Evolutionary conservation across 2,888 invertebrate genomes (phyloP).

Genomic region (Cabera pusaria): DNA sequence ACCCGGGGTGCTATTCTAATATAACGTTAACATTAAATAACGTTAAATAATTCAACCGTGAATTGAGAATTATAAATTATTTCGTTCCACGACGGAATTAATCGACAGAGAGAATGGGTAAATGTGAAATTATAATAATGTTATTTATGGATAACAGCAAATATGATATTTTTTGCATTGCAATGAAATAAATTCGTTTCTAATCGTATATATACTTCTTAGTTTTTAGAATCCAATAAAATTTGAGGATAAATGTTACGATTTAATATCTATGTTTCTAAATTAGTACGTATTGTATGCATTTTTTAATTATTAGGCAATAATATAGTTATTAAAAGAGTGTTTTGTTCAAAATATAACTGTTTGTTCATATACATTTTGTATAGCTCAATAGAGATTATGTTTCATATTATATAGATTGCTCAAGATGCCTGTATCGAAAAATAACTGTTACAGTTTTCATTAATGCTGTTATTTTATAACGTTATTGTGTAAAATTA

Average conservation of each 20-base stretch:
- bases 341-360: neutral
- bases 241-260: neutral
- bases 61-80: no score
- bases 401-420: conserved; percentile 22
- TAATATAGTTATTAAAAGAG: neutral
- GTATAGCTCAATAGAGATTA: conserved; percentile 5
- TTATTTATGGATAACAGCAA: conserved; percentile 3
- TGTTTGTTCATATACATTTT: neutral
- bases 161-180: neutral
- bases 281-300: neutral
- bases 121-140: no score
- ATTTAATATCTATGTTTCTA: no score
- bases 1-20: conserved; percentile 36
- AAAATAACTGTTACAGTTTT: conserved; percentile 15
- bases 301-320: neutral
- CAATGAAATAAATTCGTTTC: no score
- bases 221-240: conserved; percentile 1
- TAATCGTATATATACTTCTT: neutral
- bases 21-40: conserved; percentile 10
- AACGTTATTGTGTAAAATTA: conserved; percentile 14
- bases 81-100: no score
- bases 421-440: conserved; percentile 24
- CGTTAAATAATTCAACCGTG: no score
- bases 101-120: no score
- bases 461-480: conserved; percentile 7